Evolutionary conservation across 2,888 invertebrate species (phyloP).

Genomic region (Sphaeridia pumilis): DNA sequence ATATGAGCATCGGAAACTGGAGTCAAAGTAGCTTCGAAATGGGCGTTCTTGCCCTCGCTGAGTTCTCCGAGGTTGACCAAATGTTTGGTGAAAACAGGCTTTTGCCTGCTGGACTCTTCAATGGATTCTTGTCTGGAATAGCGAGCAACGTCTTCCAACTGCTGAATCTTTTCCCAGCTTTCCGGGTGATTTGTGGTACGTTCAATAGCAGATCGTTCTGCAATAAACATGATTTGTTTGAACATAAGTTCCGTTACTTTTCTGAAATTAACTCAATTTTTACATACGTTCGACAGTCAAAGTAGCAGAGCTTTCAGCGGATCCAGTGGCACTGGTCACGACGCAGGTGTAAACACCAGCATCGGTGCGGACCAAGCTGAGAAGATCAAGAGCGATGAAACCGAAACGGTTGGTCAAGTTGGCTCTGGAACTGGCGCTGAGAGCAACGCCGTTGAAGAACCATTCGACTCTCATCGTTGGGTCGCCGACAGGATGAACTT

Average conservation of each 20-base stretch:
- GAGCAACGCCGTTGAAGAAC: conserved; percentile 51
- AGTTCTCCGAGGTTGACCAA: conserved; percentile 74
- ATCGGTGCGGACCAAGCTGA: conserved; percentile 73
- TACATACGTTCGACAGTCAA: conserved; percentile 57
- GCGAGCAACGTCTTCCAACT: conserved; percentile 78
- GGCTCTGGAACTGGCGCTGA: conserved; percentile 46
- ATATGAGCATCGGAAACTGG: conserved; percentile 87
- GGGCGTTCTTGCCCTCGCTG: conserved; percentile 80
- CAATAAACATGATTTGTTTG: too few relatives aligned
- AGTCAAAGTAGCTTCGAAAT: conserved; percentile 83
- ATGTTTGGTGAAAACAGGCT: conserved; percentile 77
- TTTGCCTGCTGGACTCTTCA: conserved; percentile 56
- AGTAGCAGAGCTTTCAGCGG: conserved; percentile 70
- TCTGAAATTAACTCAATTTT: too few relatives aligned
- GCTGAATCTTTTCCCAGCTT: conserved; percentile 78
- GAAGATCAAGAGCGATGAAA: conserved; percentile 84
- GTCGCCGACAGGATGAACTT: conserved; percentile 93
- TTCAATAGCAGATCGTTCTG: conserved; percentile 43
- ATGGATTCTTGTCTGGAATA: conserved; percentile 67
- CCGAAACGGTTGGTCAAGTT: conserved; percentile 95
- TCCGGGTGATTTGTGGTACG: conserved; percentile 81
- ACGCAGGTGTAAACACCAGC: conserved; percentile 83
- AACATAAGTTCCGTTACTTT: too few relatives aligned
- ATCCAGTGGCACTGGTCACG: conserved; percentile 73
- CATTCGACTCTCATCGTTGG: conserved; percentile 84